Percentiles rank a stretch among this genome's conserved stretches.
Conservation (phyloP, 2,113 vertebrate genomes). For the Notarius quadriscutis region DNA sequence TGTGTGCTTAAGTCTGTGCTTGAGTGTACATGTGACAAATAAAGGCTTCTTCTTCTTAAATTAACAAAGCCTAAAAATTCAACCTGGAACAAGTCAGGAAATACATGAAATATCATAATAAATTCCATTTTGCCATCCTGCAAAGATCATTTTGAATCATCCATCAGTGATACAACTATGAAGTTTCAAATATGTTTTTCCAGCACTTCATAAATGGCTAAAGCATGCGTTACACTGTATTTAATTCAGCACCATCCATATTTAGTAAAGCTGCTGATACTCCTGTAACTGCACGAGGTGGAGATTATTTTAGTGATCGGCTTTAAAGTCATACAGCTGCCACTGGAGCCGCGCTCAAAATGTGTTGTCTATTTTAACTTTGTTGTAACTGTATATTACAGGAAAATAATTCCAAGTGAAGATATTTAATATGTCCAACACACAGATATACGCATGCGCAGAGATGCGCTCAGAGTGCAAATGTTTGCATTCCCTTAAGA, state of each 20-base stretch:
- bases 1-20: too few species aligned
- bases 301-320: constrained; percentile 68
- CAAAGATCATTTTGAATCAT: not conserved
- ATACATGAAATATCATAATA: not conserved
- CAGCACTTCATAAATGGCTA: constrained; percentile 21
- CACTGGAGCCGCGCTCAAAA: constrained; percentile 60
- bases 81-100: not conserved
- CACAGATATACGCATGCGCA: not conserved
- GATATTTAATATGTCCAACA: constrained; percentile 14
- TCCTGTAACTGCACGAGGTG: constrained; percentile 48
- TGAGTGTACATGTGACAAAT: too few species aligned
- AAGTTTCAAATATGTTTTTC: not conserved
- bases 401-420: constrained; percentile 34
- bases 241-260: constrained; percentile 60
- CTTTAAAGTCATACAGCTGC: constrained; percentile 70
- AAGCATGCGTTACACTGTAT: constrained; percentile 47
- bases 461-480: not conserved
- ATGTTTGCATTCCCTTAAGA: not conserved
- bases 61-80: constrained; percentile 40
- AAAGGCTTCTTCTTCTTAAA: not conserved
- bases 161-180: not conserved
- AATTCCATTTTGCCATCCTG: not conserved
- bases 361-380: constrained; percentile 69
- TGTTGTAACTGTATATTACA: constrained; percentile 67
- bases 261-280: constrained; percentile 65